Base-by-base conservation (phyloP, 2,797 vertebrate genomes). In the Spatula versicolor region DNA sequence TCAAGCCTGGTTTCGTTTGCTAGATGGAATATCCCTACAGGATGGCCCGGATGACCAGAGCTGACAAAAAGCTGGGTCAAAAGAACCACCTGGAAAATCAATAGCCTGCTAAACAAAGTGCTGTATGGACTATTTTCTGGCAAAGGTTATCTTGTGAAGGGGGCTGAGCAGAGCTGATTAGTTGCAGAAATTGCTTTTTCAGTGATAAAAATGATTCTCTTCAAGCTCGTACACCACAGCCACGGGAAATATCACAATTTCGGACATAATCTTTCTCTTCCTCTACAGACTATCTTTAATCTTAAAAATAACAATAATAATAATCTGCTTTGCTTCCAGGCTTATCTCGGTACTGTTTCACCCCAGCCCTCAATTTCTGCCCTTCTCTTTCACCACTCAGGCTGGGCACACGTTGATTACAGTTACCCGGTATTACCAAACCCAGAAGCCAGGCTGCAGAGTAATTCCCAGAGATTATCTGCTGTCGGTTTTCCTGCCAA, bases 71-170 rank as follows among this genome's bases (percentile, higher is more conserved):
- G 54, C 28, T 82, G 77, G 26, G 41, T 77, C 60, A 73, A 69
- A 75, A 55, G 54, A 86, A 59, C 56, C 37, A 89, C 41, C 45
- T 56, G 22, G 14, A 33, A 59, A 95, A 92, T 86, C 87, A 86
- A 83, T 92, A 88, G 85, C 25, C 60, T 59, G 39, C 55, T 63
- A 55, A 83, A 87, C 21, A 95, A 88, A 28, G n/a, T 83, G 79
- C 58, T 74, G 68, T n/a, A 43, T 58, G 19, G 79, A 76, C 37
- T 71, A 26, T 67, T 84, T 92, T 82, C 58, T 74, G 52, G 26
- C 45, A 88, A 80, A 95, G 76, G 76, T 93, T 92, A 83, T 90
- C 71, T 62, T 45, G 31, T 63, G 64, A 94, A 82, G 33, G 23
- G 45, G 67, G 64, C 78, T 69, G 63, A 62, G 63, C 23, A 55